Base-by-base conservation (phyloP, 2,113 vertebrate species). In the Myocastor coypus region DNA sequence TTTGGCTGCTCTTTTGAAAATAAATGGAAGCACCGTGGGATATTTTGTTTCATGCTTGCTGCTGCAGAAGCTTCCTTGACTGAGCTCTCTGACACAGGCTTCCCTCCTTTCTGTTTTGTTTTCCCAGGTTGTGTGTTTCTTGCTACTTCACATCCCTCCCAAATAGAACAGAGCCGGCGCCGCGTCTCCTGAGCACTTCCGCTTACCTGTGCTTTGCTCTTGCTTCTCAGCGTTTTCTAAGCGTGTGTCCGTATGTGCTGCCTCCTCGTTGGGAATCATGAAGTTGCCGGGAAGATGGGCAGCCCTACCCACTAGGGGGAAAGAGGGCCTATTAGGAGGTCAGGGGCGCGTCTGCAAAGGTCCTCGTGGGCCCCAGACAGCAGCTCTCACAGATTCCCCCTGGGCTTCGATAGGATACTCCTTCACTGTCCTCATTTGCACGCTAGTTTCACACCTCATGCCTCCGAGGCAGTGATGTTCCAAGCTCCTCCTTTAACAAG, bases 211-310 rank as follows among this genome's bases (percentile, higher is more conserved):
- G 32, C 26, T 61, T 32, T 28, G 13, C 40, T 61, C 57, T 64
- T 32, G 50, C 66, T 57, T 32, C n/a, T 8, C 1, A 20, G 20
- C 11, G 10, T 59, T 20, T 69, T n/a, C 37, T 32, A 2, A 52
- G 19, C 16, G 2, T 6, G 0, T 0, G 13, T 34, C 63, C 75
- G 0, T 0, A 3, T 0, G 34, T 34, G 61, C 14, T 11, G 34
- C 16, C 1, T n/a, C 81, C 78, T 61, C 30, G 6, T 16, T 7
- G 0, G 10, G 57, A 6, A 6, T 57, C 1, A 0, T 3, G 28
- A 17, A 22, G 26, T 28, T 10, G 9, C 40, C 26, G 22, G 81
- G 17, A 61, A 5, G 8, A 68, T 0, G 30, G 61, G 5, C 22
- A 7, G 13, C 50, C 11, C 28, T 10, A 37, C 5, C 20, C 42